Base-by-base conservation (phyloP, 2,113 vertebrate species). In the Chloropsis hardwickii region DNA sequence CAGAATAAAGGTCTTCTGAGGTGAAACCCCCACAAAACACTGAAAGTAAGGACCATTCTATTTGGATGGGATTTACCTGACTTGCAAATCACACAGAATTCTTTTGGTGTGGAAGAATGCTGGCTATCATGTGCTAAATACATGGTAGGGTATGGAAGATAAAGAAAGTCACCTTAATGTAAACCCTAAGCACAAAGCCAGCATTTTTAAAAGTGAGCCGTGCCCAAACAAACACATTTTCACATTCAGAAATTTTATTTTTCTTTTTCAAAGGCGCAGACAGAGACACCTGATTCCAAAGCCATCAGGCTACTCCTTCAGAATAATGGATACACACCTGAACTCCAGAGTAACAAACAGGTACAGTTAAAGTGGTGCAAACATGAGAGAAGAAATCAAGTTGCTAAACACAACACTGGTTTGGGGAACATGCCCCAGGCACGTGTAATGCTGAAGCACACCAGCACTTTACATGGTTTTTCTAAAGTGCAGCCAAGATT, bases 71-170 rank as follows among this genome's bases (percentile, higher is more conserved):
- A 65, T 74, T 86, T 80, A 29, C 11, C 37, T 88, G 16, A 72
- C 48, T 39, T 56, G 35, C 15, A 92, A 92, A 42, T 51, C 35
- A 60, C 22, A 64, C 6, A 25, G 12, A 71, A 44, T 24, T 72
- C 64, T 65, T 82, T 53, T 57, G 3, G 20, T 47, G 27, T 62
- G 54, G 61, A 77, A 89, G 87, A 87, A 17, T 39, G 81, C 5
- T 45, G 40, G 16, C 37, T 61, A 10, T 56, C 31, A 60, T 42
- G 54, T 47, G 42, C 37, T 39, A 61, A 79, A 80, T 65, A 53
- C 3, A 85, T 50, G 29, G n/a, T 13, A 69, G 13, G 5, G 12
- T 37, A 72, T 0, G 0, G 29, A 86, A 71, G 24, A 78, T 51
- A 54, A 82, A 78, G 33, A 31, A 56, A 80, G 20, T 14, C 88